Percentiles rank a stretch among this genome's conserved stretches.
phyloP scores from a whole-genome alignment of 2,113 vertebrate genomes.

The Gymnogyps californianus region DNA sequence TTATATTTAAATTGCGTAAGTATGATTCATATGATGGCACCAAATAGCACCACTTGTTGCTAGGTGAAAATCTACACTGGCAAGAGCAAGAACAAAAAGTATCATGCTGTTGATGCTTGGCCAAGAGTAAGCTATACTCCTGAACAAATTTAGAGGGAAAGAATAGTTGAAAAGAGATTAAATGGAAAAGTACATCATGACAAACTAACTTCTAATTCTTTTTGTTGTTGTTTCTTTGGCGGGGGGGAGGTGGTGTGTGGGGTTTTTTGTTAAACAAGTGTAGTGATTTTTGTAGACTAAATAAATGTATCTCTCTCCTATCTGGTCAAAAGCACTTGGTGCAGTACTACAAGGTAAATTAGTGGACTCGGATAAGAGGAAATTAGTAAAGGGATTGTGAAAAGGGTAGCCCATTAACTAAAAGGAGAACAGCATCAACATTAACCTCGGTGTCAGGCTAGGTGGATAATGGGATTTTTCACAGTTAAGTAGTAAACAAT shows the following conservation, averaged over 20 bases:
- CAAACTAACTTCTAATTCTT: not conserved
- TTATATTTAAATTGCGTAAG: not conserved
- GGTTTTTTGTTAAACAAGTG: not conserved
- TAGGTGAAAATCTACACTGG: not conserved
- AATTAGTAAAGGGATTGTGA: not conserved
- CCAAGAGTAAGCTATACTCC: not conserved
- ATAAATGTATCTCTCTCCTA: not conserved
- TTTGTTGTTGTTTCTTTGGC: not conserved
- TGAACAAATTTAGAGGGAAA: not conserved
- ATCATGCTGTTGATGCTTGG: not conserved
- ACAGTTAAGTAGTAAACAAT: not conserved
- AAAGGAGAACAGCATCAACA: not conserved
- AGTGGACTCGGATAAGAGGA: not conserved
- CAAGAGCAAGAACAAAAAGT: not conserved
- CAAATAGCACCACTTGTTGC: conserved; percentile 6
- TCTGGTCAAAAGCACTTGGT: not conserved
- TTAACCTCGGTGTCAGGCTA: not conserved
- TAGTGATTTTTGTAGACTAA: not conserved
- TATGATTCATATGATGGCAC: not conserved
- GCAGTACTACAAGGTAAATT: not conserved
- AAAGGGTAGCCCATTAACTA: not conserved
- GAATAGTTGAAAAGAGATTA: not conserved
- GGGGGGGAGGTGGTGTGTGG: not conserved
- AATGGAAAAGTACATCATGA: not conserved
- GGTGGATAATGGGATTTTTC: not conserved